Evolutionary conservation across 2,113 vertebrate genomes (phyloP).

Genomic region (Tringa solitaria): DNA sequence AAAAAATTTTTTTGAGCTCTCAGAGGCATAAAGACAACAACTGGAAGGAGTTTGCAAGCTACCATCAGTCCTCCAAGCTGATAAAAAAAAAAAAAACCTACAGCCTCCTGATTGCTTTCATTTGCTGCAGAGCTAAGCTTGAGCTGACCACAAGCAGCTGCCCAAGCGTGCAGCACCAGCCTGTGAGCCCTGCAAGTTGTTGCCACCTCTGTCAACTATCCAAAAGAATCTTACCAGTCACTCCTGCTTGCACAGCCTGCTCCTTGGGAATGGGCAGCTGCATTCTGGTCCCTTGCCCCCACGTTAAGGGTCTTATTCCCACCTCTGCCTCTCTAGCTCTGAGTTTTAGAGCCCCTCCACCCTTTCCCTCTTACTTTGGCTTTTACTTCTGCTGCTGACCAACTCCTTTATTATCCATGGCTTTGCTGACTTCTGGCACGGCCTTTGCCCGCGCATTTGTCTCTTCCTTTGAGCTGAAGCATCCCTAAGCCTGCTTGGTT

Average conservation of each 20-base stretch:
- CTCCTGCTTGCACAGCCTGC: accelerated
- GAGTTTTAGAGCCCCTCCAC: not conserved
- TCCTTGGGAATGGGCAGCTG: not conserved
- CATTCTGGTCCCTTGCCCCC: not conserved
- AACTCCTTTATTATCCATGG: not conserved
- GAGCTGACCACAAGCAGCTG: not conserved
- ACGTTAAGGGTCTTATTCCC: not conserved
- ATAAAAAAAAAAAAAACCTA: not conserved
- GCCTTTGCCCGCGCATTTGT: not conserved
- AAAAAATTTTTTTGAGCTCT: not conserved
- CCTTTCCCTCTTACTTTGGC: not conserved
- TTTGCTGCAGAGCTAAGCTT: not conserved
- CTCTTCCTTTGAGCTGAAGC: not conserved
- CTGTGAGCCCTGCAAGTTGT: not conserved
- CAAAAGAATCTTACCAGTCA: not conserved
- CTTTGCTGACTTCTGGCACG: not conserved
- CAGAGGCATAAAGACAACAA: not conserved
- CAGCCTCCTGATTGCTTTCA: not conserved
- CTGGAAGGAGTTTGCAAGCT: not conserved
- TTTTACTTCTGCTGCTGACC: not conserved
- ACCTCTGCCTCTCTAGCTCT: not conserved
- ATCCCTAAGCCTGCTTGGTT: not conserved
- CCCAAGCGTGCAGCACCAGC: not conserved
- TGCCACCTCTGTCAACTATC: not conserved
- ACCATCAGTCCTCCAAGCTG: not conserved